These are phyloP conservation scores for Drosophila ambigua DNA, from an alignment of 1,140 invertebrate genomes.

Conservation along the genomic window DNA sequence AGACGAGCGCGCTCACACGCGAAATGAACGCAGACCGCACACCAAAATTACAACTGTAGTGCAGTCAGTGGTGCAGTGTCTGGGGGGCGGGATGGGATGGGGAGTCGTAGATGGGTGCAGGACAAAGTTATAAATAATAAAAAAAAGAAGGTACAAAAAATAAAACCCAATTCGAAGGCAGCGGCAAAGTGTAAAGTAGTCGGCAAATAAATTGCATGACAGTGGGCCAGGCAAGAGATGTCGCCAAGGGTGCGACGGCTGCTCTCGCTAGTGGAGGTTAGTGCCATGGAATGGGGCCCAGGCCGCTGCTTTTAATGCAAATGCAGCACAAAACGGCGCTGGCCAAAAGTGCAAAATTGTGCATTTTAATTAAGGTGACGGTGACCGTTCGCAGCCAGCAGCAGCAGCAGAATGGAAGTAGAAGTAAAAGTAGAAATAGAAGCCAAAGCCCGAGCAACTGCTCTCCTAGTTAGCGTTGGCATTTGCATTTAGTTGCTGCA, in stretches of 20 bases:
- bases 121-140: constrained; percentile 65
- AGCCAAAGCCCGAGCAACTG: neutral
- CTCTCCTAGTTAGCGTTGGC: constrained; percentile 46
- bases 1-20: constrained; percentile 60
- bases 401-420: constrained; percentile 2
- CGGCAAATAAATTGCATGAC: constrained; percentile 74
- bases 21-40: constrained; percentile 76
- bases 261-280: neutral
- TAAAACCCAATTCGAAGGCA: constrained; percentile 58
- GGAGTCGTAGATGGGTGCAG: neutral
- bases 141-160: constrained; percentile 44
- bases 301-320: constrained; percentile 71
- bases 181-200: constrained; percentile 67
- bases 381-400: constrained; percentile 62
- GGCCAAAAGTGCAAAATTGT: constrained; percentile 82
- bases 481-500: constrained; percentile 69
- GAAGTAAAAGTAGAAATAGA: constrained; percentile 3
- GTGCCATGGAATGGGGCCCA: neutral
- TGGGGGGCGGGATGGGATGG: no score
- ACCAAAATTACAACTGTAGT: constrained; percentile 54
- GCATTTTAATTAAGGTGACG: constrained; percentile 83
- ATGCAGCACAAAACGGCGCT: constrained; percentile 70
- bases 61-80: neutral
- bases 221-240: constrained; percentile 45
- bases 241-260: constrained; percentile 47